These are phyloP conservation scores for Eucera pruinosa DNA, from an alignment of 2,888 invertebrate genomes.

Conservation along the genomic window DNA sequence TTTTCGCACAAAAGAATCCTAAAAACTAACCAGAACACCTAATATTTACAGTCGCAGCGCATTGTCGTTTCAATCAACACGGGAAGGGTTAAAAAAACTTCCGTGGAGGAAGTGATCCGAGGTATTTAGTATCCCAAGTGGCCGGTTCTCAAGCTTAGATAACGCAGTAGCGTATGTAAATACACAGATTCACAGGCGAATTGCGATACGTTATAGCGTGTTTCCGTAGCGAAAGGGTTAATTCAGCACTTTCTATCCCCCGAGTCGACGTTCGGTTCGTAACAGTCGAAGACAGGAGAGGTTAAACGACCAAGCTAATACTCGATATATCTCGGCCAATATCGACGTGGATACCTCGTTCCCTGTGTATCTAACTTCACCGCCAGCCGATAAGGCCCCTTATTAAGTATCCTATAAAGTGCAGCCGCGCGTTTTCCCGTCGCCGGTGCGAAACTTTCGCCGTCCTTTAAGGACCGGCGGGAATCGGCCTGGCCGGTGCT, in stretches of 20 bases:
- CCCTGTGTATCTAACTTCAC: conserved; percentile 70
- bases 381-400: conserved; percentile 67
- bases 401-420: conserved; percentile 68
- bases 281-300: conserved; percentile 49
- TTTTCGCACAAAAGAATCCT: too few species aligned
- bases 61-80: too few species aligned
- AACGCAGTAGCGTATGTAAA: too few species aligned
- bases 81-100: too few species aligned
- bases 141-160: too few species aligned
- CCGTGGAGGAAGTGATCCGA: too few species aligned
- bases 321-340: conserved; percentile 61
- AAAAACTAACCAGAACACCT: too few species aligned
- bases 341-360: conserved; percentile 67
- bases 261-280: conserved; percentile 20
- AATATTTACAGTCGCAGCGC: too few species aligned
- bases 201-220: too few species aligned
- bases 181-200: too few species aligned
- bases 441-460: conserved; percentile 49
- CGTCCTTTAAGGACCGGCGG: conserved; percentile 50
- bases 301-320: conserved; percentile 60
- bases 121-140: too few species aligned
- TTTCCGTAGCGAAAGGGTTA: too few species aligned
- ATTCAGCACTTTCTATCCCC: conserved; percentile 31
- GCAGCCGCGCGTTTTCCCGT: conserved; percentile 59
- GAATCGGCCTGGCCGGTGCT: conserved; percentile 70